phyloP scores from a whole-genome alignment of 2,797 vertebrate species.

The Adelosebastes latens region DNA sequence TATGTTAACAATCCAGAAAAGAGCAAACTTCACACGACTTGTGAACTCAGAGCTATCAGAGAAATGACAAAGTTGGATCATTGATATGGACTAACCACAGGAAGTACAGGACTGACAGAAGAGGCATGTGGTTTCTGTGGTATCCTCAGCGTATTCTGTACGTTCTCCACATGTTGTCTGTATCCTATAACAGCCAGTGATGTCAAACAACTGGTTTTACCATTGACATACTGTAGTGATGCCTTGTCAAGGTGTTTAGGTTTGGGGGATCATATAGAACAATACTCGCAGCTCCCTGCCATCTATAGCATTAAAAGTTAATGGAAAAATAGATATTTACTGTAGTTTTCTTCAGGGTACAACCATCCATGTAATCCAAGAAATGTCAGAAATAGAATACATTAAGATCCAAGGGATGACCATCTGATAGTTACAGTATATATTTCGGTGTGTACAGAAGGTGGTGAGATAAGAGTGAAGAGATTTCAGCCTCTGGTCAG shows the following conservation, averaged over 20 bases:
- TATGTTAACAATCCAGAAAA: background rate
- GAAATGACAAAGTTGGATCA: background rate
- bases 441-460: background rate
- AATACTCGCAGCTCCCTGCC: background rate
- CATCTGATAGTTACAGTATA: background rate
- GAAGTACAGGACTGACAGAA: background rate
- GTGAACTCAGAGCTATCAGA: background rate
- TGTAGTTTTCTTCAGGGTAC: background rate
- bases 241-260: background rate
- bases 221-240: background rate
- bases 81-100: background rate
- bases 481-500: conserved; percentile 11
- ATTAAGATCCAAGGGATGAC: background rate
- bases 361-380: background rate
- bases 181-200: background rate
- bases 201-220: background rate
- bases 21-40: background rate
- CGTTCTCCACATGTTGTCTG: background rate
- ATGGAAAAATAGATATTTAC: background rate
- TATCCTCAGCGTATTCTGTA: background rate
- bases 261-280: background rate
- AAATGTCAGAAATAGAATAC: background rate
- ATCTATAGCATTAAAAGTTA: background rate
- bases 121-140: background rate
- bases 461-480: conserved; percentile 8